Percentiles rank a stretch among this genome's conserved stretches.
These are phyloP conservation scores for Aphelocoma coerulescens DNA, from an alignment of 2,113 vertebrate genomes.

Conservation along the genomic window DNA sequence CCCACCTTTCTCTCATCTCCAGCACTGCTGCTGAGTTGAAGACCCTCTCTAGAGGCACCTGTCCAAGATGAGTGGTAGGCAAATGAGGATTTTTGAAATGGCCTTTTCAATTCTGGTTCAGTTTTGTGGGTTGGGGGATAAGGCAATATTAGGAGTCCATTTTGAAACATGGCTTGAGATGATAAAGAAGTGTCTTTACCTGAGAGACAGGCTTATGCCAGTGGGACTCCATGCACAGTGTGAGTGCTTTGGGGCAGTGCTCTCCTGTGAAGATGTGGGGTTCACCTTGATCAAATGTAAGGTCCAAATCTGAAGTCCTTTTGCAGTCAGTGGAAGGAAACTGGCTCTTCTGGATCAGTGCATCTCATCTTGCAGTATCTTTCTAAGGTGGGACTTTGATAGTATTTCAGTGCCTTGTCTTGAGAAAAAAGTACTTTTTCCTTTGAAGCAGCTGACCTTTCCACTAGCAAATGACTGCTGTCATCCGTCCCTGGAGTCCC, in stretches of 20 bases:
- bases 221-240: background rate
- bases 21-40: accelerated
- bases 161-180: background rate
- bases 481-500: background rate
- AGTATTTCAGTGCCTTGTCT: background rate
- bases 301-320: background rate
- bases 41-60: background rate
- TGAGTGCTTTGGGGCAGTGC: background rate
- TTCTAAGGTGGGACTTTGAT: background rate
- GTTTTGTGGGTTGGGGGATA: background rate
- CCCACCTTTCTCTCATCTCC: background rate
- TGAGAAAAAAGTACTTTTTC: background rate
- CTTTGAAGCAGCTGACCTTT: background rate
- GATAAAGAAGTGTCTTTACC: background rate
- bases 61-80: background rate
- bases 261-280: background rate
- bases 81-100: background rate
- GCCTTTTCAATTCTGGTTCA: background rate
- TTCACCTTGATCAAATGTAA: background rate
- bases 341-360: background rate
- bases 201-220: background rate
- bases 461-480: background rate
- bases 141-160: background rate
- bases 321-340: background rate
- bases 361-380: background rate